These are phyloP conservation scores for Gavialis gangeticus DNA, from an alignment of 2,113 vertebrate genomes.

Conservation along the genomic window DNA sequence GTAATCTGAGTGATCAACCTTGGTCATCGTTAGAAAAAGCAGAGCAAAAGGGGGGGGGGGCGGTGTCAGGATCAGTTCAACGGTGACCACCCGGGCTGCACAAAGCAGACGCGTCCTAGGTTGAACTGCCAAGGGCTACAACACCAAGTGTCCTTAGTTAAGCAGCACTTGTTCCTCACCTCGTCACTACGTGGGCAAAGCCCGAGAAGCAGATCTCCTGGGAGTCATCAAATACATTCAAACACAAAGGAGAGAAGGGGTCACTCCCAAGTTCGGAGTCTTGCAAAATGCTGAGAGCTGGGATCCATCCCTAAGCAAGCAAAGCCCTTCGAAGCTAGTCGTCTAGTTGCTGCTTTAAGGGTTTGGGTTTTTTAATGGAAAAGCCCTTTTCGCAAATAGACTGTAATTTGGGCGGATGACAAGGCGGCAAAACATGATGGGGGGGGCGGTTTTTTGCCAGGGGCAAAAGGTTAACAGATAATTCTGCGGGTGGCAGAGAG, in stretches of 20 bases:
- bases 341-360: conserved; percentile 16
- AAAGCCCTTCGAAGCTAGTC: neutral
- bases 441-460: conserved; percentile 39
- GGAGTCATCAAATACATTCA: conserved; percentile 73
- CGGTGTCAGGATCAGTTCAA: neutral
- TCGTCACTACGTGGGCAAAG: conserved; percentile 18
- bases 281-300: too few species aligned
- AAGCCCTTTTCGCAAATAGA: neutral
- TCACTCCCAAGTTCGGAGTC: conserved; percentile 28
- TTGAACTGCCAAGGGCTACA: neutral
- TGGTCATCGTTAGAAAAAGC: neutral
- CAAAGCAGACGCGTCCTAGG: neutral
- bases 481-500: conserved; percentile 44
- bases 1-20: neutral
- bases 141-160: neutral
- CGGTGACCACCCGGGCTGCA: neutral
- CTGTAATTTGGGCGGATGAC: conserved; percentile 18
- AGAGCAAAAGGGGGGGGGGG: neutral
- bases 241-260: conserved; percentile 26
- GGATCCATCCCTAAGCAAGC: neutral
- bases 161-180: neutral
- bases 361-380: conserved; percentile 23
- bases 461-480: conserved; percentile 50
- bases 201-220: conserved; percentile 31
- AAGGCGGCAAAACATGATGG: conserved; percentile 20